Evolutionary conservation across 1,140 invertebrate species (phyloP).

Genomic region (Plutomurus gul): DNA sequence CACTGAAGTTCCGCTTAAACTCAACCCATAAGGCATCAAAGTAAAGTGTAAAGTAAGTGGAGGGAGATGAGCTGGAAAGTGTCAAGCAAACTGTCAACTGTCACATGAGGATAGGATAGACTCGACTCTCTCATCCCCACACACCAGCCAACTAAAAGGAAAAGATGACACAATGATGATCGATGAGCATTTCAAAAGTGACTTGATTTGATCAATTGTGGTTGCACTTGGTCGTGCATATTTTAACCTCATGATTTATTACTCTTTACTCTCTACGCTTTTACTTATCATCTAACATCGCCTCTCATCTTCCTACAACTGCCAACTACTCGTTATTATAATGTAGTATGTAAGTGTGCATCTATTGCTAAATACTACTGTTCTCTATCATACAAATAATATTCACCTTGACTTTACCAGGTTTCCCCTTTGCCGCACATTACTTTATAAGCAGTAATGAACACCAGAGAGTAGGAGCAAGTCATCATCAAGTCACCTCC

Average conservation of each 20-base stretch:
- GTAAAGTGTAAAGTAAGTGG: slow-evolving; percentile 24
- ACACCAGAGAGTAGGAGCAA: no score
- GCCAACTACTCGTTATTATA: no score
- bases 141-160: slow-evolving; percentile 1
- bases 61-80: slow-evolving; percentile 4
- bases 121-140: neutral
- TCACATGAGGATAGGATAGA: slow-evolving; percentile 22
- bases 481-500: no score
- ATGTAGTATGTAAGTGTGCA: no score
- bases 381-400: no score
- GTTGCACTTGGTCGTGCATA: slow-evolving; percentile 30
- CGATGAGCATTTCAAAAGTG: slow-evolving; percentile 29
- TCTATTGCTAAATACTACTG: no score
- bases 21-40: neutral
- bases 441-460: no score
- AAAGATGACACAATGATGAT: slow-evolving; percentile 39
- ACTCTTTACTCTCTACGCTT: neutral
- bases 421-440: no score
- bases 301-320: neutral
- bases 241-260: slow-evolving; percentile 26
- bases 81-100: slow-evolving; percentile 17
- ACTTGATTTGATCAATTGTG: slow-evolving; percentile 37
- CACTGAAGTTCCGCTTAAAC: no score
- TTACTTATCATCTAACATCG: neutral
- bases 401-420: no score